phyloP scores from a whole-genome alignment of 2,888 invertebrate species.

The Tridacna gigas region DNA sequence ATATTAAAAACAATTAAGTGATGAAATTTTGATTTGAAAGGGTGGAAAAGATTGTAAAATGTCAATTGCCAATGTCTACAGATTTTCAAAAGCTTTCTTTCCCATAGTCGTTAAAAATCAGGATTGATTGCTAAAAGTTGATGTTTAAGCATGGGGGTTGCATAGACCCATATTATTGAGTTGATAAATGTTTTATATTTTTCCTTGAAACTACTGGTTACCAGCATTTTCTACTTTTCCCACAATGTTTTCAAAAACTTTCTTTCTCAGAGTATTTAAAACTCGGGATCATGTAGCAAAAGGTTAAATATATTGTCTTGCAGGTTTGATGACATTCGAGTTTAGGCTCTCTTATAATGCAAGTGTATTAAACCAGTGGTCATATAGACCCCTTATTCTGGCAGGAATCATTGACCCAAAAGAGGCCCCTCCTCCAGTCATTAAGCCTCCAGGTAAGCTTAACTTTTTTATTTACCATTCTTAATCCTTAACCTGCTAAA shows the following conservation, averaged over 20 bases:
- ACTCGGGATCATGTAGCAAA: neutral
- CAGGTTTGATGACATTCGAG: conserved; percentile 80
- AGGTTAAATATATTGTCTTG: neutral
- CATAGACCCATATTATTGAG: too few species aligned
- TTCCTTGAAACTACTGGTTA: too few species aligned
- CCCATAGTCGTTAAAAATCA: too few species aligned
- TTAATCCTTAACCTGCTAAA: too few species aligned
- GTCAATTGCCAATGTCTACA: too few species aligned
- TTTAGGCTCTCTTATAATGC: conserved; percentile 91
- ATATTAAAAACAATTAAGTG: too few species aligned
- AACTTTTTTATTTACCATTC: neutral
- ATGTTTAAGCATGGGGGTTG: too few species aligned
- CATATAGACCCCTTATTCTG: conserved; percentile 91
- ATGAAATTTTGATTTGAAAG: too few species aligned
- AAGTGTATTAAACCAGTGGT: conserved; percentile 95
- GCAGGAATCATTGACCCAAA: conserved; percentile 87
- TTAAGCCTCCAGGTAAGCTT: conserved; percentile 57
- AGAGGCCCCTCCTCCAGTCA: conserved; percentile 67
- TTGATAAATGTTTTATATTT: too few species aligned
- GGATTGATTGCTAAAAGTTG: too few species aligned
- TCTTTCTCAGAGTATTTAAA: neutral
- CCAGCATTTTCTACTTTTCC: neutral
- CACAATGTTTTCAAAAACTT: neutral
- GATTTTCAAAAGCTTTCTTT: too few species aligned
- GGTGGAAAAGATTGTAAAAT: too few species aligned